Evolutionary conservation across 2,888 invertebrate species (phyloP), one percentile per base, ranked within the genome.

Genomic region (Hoplodrina blanda): DNA sequence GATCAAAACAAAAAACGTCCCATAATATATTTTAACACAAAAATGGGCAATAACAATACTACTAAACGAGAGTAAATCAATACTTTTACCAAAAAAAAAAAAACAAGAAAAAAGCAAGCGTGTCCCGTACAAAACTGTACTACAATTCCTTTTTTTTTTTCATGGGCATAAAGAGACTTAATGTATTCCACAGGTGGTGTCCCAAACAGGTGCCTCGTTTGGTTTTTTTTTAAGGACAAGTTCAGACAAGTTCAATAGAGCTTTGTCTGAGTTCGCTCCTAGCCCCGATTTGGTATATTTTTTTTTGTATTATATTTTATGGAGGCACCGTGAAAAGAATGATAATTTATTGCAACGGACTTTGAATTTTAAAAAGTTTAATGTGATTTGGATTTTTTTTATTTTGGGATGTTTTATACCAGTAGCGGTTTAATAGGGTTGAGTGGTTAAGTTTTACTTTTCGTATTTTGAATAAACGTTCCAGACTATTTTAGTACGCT

Each of bases 171-270:
- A 68, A 77, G 75, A 52, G 62, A 44, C 69, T 78, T 92, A 91
- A 92, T 90, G 84, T 92, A 94, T 92, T 88, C 92, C 91, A 94
- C 94, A 94, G 93, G 94, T 95, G 94, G 89, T 90, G 87, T 86
- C 87, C 88, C 82, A 88, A 91, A 93, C 95, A 95, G 94, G 94
- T 94, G 94, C 87, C 85, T 76, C 80, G 79, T 86, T 85, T 2
- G 79, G 62, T 76, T 88, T 75, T 80, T 80, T 75, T 85, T 79
- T 76, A 61, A 44, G 69, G 88, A 92, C 94, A 92, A 84, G 94
- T 94, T 90, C 90, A 90, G 91, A 94, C 95, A 93, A 91, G 94
- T 92, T 92, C 92, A 92, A 91, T 92, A 92, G 89, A 84, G 89
- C 87, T 91, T 91, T 93, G 91, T 92, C 89, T 89, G 88, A 84